These are phyloP conservation scores for Chlorops oryzae DNA, from an alignment of 1,140 invertebrate species.

Conservation along the genomic window DNA sequence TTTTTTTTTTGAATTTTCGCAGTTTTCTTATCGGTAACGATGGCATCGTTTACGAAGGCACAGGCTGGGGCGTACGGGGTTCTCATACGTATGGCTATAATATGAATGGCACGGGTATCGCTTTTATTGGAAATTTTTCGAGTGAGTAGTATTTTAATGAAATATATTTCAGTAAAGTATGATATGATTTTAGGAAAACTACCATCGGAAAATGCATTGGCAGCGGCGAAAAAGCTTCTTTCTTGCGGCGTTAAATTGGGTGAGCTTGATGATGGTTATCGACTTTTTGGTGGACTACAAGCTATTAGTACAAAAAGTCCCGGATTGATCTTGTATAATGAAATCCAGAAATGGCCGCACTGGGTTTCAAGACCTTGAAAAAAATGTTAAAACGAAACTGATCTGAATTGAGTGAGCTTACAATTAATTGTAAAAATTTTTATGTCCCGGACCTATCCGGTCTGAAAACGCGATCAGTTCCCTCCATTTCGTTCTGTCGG, in stretches of 20 bases:
- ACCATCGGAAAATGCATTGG: slow-evolving; percentile 52
- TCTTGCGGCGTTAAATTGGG: slow-evolving; percentile 56
- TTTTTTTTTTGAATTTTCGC: slow-evolving; percentile 1
- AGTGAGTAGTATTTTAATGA: slow-evolving; percentile 47
- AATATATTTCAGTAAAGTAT: neutral
- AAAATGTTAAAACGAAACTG: neutral
- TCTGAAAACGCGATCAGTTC: too few relatives aligned
- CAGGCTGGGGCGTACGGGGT: slow-evolving; percentile 66
- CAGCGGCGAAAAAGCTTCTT: slow-evolving; percentile 55
- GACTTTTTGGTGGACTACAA: slow-evolving; percentile 58
- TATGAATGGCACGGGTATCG: slow-evolving; percentile 58
- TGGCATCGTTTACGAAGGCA: slow-evolving; percentile 69
- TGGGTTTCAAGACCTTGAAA: slow-evolving; percentile 22
- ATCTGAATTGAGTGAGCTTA: too few relatives aligned
- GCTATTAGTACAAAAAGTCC: slow-evolving; percentile 57
- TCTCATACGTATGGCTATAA: slow-evolving; percentile 67
- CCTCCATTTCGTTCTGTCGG: too few relatives aligned
- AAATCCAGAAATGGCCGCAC: slow-evolving; percentile 48
- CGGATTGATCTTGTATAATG: slow-evolving; percentile 56
- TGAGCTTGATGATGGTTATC: slow-evolving; percentile 54
- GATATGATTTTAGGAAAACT: slow-evolving; percentile 50
- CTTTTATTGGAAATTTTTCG: slow-evolving; percentile 64
- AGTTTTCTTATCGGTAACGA: slow-evolving; percentile 73
- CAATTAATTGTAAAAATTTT: too few relatives aligned
- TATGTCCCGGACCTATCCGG: too few relatives aligned